These are phyloP conservation scores for Agrotis segetum DNA, from an alignment of 2,888 invertebrate species.

Conservation along the genomic window DNA sequence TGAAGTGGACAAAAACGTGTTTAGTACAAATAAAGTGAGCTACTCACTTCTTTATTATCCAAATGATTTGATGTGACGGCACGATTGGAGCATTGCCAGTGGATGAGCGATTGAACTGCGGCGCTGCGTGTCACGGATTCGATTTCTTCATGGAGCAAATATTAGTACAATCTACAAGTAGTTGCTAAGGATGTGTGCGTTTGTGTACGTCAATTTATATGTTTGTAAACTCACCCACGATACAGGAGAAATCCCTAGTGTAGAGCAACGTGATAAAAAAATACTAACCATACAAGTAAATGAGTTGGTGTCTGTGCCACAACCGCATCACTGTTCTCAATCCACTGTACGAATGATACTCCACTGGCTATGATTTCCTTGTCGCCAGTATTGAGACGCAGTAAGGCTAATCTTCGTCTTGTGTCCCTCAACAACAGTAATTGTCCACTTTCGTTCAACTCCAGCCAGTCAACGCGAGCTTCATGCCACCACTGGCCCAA, in stretches of 20 bases:
- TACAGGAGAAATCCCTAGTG: no score
- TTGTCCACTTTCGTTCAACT: constrained; percentile 98
- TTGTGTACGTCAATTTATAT: no score
- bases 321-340: constrained; percentile 98
- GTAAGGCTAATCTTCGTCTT: constrained; percentile 92
- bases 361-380: constrained; percentile 93
- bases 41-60: neutral
- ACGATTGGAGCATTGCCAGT: no score
- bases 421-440: constrained; percentile 98
- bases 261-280: no score
- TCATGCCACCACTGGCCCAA: constrained; percentile 97
- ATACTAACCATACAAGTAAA: constrained; percentile 96
- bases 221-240: no score
- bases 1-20: neutral
- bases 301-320: constrained; percentile 98
- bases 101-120: no score
- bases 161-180: no score
- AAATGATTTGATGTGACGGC: neutral
- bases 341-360: constrained; percentile 95
- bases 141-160: no score
- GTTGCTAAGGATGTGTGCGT: no score
- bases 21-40: neutral
- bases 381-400: constrained; percentile 91
- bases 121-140: no score
- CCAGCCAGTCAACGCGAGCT: constrained; percentile 99